A percentile compares a stretch with the other conserved stretches of the same genome.
phyloP scores from a whole-genome alignment of 2,888 invertebrate genomes.

The Boloria euphrosyne region DNA sequence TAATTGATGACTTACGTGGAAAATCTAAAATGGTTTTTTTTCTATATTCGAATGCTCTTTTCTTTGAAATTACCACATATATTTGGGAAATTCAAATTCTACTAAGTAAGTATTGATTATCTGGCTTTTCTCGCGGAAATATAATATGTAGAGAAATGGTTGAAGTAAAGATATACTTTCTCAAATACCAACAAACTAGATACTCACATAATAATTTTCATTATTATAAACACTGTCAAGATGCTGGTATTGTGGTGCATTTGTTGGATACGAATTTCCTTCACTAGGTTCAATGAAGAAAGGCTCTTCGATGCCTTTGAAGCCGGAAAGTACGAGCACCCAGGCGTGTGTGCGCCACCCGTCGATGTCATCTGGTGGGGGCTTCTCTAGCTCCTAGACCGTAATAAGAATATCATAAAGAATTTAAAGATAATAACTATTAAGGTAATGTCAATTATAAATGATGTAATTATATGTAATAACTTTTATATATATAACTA shows the following conservation, averaged over 20 bases:
- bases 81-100: too few species aligned
- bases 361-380: constrained; percentile 84
- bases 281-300: constrained; percentile 94
- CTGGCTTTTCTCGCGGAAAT: too few species aligned
- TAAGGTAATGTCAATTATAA: background rate
- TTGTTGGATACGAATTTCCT: constrained; percentile 84
- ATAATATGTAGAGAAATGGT: too few species aligned
- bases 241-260: constrained; percentile 85
- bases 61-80: too few species aligned
- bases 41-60: too few species aligned
- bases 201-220: constrained; percentile 89
- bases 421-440: background rate
- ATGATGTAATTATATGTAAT: too few species aligned
- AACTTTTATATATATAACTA: too few species aligned
- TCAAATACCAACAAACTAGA: background rate
- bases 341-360: constrained; percentile 91
- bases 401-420: too few species aligned
- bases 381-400: constrained; percentile 84
- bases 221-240: constrained; percentile 94
- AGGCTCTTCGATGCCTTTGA: constrained; percentile 82
- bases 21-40: too few species aligned
- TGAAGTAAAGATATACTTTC: background rate
- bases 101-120: too few species aligned
- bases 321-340: constrained; percentile 86
- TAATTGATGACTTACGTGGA: too few species aligned